Conservation (phyloP, 2,888 invertebrate species). For the Melolontha melolontha region DNA sequence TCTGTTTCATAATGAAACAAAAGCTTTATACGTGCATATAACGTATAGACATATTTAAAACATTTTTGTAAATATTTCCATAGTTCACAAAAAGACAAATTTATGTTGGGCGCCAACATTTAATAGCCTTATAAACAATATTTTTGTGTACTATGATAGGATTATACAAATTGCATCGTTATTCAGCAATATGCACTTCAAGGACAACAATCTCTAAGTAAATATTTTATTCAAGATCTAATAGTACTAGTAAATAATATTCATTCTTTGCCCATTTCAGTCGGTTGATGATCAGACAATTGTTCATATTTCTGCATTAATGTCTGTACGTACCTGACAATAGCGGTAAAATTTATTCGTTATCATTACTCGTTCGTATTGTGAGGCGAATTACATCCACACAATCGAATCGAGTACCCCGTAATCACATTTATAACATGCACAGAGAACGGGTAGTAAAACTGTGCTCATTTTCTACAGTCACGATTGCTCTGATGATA, state of each 20-base stretch:
- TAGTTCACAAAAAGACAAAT: too few species aligned
- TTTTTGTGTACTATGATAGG: too few species aligned
- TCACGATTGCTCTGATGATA: constrained; percentile 51
- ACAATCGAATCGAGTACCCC: not conserved
- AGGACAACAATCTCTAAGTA: too few species aligned
- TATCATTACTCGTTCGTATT: constrained; percentile 17
- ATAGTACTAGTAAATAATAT: not conserved
- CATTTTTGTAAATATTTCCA: too few species aligned
- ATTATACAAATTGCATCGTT: too few species aligned
- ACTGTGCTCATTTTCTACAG: constrained; percentile 44
- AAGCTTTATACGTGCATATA: too few species aligned
- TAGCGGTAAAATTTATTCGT: not conserved
- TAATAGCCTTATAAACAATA: too few species aligned
- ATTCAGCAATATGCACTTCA: too few species aligned
- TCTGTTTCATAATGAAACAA: too few species aligned
- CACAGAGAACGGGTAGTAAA: not conserved
- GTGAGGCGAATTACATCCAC: constrained; percentile 1
- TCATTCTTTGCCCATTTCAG: constrained; percentile 16
- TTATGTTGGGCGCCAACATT: too few species aligned
- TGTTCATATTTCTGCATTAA: constrained; percentile 32
- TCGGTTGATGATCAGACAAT: constrained; percentile 21
- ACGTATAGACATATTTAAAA: too few species aligned
- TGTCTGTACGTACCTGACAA: constrained; percentile 18
- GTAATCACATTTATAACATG: constrained; percentile 5
- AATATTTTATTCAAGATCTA: constrained; percentile 4